These are phyloP conservation scores for Zele albiditarsus DNA, from an alignment of 2,888 invertebrate species.

Conservation along the genomic window DNA sequence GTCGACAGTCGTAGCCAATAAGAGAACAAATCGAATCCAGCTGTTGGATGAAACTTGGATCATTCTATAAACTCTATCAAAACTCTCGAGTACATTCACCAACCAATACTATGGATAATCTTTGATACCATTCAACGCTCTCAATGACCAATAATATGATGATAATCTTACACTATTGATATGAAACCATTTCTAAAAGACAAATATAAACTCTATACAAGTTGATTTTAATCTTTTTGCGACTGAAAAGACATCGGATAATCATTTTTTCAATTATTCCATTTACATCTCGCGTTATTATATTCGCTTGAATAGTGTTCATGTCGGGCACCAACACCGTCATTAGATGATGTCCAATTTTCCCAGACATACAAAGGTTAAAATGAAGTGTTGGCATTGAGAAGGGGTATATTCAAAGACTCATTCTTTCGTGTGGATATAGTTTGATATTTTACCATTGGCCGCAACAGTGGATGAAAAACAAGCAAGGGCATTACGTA, in stretches of 20 bases:
- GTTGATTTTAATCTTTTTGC: not conserved
- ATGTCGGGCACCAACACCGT: not conserved
- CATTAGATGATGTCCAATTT: too few species aligned
- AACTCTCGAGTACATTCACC: not conserved
- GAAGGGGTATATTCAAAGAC: too few species aligned
- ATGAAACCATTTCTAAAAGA: not conserved
- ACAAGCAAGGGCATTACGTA: conserved; percentile 56
- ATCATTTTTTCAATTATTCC: too few species aligned
- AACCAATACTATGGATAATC: not conserved
- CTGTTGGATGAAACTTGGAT: not conserved
- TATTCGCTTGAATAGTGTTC: too few species aligned
- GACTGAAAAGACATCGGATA: not conserved
- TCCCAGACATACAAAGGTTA: too few species aligned
- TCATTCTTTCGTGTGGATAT: too few species aligned
- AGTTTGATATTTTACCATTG: too few species aligned
- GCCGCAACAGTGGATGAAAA: not conserved
- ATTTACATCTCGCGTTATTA: not conserved
- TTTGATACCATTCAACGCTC: not conserved
- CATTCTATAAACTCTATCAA: not conserved
- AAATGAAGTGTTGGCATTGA: too few species aligned
- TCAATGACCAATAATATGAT: not conserved
- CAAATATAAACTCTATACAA: not conserved
- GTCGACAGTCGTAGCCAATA: not conserved
- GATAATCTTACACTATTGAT: not conserved
- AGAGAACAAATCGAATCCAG: not conserved